These are phyloP conservation scores for Silvanus unidentatus DNA, from an alignment of 2,888 invertebrate species.

Conservation along the genomic window DNA sequence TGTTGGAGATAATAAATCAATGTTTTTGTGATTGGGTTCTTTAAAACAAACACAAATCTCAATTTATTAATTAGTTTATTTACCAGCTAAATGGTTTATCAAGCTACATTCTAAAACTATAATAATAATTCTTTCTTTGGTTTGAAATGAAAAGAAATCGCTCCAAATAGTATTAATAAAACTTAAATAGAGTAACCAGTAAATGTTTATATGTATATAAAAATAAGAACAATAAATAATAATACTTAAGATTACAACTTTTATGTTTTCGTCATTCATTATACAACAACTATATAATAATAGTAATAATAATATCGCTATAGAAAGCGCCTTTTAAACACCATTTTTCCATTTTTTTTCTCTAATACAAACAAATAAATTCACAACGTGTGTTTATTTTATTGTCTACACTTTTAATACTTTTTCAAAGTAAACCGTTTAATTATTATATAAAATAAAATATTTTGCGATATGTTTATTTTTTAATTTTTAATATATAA, in stretches of 20 bases:
- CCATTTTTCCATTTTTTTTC: too few species aligned
- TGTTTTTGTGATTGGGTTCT: too few species aligned
- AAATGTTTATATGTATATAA: conserved; percentile 13
- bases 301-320: conserved; percentile 24
- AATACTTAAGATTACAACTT: conserved; percentile 25
- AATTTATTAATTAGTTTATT: conserved; percentile 27
- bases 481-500: too few species aligned
- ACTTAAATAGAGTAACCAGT: background rate
- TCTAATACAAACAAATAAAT: conserved; percentile 31
- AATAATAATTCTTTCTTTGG: conserved; percentile 39
- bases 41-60: too few species aligned
- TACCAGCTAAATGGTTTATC: conserved; percentile 33
- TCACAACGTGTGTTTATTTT: conserved; percentile 36
- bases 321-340: conserved; percentile 28
- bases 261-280: conserved; percentile 12
- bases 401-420: conserved; percentile 43
- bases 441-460: conserved; percentile 23
- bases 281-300: conserved; percentile 31
- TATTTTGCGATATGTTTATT: conserved; percentile 34
- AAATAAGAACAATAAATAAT: conserved; percentile 29
- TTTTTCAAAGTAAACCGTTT: conserved; percentile 26
- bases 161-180: conserved; percentile 16
- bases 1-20: too few species aligned
- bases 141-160: conserved; percentile 14
- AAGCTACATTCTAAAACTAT: conserved; percentile 41